These are phyloP conservation scores for Dyspetes luteomarginatus DNA, from an alignment of 2,888 invertebrate species.

Conservation along the genomic window DNA sequence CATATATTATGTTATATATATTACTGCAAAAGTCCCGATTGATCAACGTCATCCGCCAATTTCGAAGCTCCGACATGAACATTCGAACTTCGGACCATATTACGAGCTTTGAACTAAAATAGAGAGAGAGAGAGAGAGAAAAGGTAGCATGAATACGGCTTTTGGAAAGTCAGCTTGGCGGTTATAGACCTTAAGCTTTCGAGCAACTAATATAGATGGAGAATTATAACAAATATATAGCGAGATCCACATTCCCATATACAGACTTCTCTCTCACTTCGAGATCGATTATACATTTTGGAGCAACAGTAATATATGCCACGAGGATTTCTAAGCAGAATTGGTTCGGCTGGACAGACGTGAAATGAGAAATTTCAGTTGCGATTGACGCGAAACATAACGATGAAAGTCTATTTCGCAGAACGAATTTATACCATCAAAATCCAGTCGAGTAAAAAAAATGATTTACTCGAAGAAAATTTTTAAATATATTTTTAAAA, in stretches of 20 bases:
- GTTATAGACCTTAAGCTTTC: constrained; percentile 44
- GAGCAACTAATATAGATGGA: constrained; percentile 19
- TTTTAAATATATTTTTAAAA: too few species aligned
- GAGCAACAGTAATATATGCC: not conserved
- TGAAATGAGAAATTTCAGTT: not conserved
- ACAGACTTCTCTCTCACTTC: too few species aligned
- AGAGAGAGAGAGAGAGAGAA: not conserved
- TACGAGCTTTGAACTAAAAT: not conserved
- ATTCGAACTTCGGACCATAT: constrained; percentile 24
- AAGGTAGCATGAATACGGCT: constrained; percentile 20
- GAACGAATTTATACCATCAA: not conserved
- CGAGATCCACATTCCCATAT: constrained; percentile 15
- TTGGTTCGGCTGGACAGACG: not conserved
- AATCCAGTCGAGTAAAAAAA: not conserved
- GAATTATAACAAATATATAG: constrained; percentile 15
- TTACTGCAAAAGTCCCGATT: constrained; percentile 44
- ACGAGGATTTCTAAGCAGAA: not conserved
- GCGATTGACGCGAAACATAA: not conserved
- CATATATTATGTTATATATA: constrained; percentile 35
- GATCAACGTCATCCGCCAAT: constrained; percentile 37
- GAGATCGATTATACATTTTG: constrained; percentile 19
- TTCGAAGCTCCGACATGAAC: constrained; percentile 27
- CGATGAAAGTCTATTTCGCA: not conserved
- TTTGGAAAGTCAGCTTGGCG: constrained; percentile 47
- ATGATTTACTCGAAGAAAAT: too few species aligned